Evolutionary conservation across 1,140 invertebrate genomes (phyloP), one percentile per base, ranked within the genome.

Genomic region (Polypedilum pembai): DNA sequence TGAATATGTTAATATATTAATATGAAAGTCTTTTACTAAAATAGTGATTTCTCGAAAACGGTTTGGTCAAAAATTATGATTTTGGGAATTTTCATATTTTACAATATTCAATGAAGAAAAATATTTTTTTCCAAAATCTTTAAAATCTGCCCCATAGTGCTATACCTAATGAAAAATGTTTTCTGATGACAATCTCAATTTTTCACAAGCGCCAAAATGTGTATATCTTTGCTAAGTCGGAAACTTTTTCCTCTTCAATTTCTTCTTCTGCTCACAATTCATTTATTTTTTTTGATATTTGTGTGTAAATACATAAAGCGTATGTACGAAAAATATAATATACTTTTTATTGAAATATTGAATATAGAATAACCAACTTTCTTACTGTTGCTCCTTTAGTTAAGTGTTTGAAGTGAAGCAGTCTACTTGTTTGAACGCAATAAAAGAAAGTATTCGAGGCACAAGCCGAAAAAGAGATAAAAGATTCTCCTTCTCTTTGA

Each of bases 121-220:
- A n/a, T n/a, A n/a, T n/a, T n/a, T n/a, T n/a, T n/a, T n/a, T n/a
- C n/a, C n/a, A n/a, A n/a, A n/a, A n/a, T n/a, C n/a, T n/a, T n/a
- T n/a, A n/a, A n/a, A n/a, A n/a, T n/a, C n/a, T n/a, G n/a, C n/a
- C n/a, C n/a, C n/a, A n/a, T n/a, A n/a, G n/a, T n/a, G n/a, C n/a
- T 33, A 33, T 33, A 69, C 65, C 7, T 21, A 21, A 20, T 69
- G 20, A 20, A 69, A 69, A 69, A 20, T 69, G 65, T 69, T 69
- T 69, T 69, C 20, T 69, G 65, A 69, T 69, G 65, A 69, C 65
- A 69, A 69, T 69, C 65, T 69, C 65, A 69, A 69, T 69, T 69
- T 69, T 69, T 69, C 65, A 69, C 65, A 56, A 56, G 45, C 45
- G 45, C 45, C 45, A 56, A 56, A 56, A 56, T 56, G 24, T 33